Conservation (phyloP, 2,113 vertebrate genomes). For the Pluvianellus socialis region DNA sequence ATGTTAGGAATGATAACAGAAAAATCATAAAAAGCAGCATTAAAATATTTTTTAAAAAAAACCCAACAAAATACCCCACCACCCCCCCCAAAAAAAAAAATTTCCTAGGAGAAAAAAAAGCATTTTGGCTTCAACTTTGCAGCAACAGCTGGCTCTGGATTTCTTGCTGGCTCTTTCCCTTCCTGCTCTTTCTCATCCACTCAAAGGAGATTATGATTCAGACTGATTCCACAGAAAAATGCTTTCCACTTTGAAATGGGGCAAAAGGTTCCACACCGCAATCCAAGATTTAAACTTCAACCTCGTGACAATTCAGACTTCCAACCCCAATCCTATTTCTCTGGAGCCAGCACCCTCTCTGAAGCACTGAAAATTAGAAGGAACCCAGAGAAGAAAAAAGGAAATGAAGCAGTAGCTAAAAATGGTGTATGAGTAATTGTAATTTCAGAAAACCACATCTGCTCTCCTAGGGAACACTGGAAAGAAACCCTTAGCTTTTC, state of each 20-base stretch:
- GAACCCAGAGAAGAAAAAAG: not conserved
- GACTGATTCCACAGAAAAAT: not conserved
- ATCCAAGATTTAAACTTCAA: not conserved
- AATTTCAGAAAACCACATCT: not conserved
- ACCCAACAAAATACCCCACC: too few species aligned
- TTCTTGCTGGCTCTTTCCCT: not conserved
- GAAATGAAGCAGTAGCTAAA: not conserved
- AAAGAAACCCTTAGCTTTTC: not conserved
- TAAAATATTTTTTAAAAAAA: not conserved
- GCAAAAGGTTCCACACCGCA: not conserved
- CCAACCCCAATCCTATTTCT: not conserved
- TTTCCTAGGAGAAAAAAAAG: not conserved
- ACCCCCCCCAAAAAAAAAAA: not conserved
- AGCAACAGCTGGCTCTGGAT: not conserved
- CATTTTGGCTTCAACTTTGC: not conserved
- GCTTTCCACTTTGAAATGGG: not conserved
- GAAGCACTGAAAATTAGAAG: not conserved
- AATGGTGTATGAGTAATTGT: not conserved
- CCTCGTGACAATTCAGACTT: not conserved
- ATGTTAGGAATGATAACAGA: not conserved
- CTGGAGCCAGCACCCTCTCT: not conserved
- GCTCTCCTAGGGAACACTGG: not conserved
- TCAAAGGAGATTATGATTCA: constrained; percentile 10
- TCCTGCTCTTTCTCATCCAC: not conserved
- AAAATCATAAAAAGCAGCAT: not conserved